Evolutionary conservation across 1,140 invertebrate species (phyloP).

Genomic region (Drosophila albomicans): DNA sequence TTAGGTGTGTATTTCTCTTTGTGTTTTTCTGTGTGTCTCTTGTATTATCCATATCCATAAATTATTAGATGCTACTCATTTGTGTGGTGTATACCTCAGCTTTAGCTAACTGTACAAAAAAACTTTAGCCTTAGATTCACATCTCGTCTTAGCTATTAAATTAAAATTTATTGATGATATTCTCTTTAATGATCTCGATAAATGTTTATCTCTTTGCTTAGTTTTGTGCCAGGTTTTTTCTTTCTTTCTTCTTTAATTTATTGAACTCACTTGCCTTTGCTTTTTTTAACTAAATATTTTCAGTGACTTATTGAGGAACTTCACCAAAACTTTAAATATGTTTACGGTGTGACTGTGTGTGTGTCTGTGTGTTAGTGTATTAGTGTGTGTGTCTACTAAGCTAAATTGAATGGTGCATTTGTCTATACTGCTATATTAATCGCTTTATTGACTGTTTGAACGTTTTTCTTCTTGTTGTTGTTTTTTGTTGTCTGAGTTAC

Average conservation of each 20-base stretch:
- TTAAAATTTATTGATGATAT: slow-evolving; percentile 79
- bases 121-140: slow-evolving; percentile 43
- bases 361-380: slow-evolving; percentile 19
- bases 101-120: slow-evolving; percentile 78
- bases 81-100: slow-evolving; percentile 51
- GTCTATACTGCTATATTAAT: slow-evolving; percentile 45
- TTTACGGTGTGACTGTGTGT: slow-evolving; percentile 45
- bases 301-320: slow-evolving; percentile 76
- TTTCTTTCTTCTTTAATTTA: slow-evolving; percentile 1
- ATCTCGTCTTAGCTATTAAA: slow-evolving; percentile 62
- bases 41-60: slow-evolving; percentile 39
- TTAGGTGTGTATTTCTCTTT: slow-evolving; percentile 23
- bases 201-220: slow-evolving; percentile 27
- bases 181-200: slow-evolving; percentile 54
- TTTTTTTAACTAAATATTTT: slow-evolving; percentile 59
- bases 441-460: slow-evolving; percentile 77
- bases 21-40: slow-evolving; percentile 35
- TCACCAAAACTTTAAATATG: slow-evolving; percentile 74
- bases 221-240: slow-evolving; percentile 65
- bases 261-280: slow-evolving; percentile 72
- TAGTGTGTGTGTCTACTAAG: slow-evolving; percentile 52
- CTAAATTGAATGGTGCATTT: slow-evolving; percentile 70
- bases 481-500: slow-evolving; percentile 16
- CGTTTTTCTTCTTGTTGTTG: slow-evolving; percentile 8
- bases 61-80: slow-evolving; percentile 33